phyloP scores from a whole-genome alignment of 2,797 vertebrate genomes.

The Megalops cyprinoides region DNA sequence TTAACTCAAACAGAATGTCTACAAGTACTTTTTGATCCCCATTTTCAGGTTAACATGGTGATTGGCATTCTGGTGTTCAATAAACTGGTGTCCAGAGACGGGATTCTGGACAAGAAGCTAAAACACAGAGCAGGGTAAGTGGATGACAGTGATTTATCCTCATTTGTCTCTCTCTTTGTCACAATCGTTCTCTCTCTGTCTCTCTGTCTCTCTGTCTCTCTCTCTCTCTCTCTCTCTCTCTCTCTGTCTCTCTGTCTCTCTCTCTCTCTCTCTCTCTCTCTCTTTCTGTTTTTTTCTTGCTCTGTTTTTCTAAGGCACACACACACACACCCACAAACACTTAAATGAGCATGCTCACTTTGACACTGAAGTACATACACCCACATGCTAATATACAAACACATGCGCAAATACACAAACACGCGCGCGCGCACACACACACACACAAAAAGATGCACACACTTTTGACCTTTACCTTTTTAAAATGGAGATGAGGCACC shows the following conservation, averaged over 20 bases:
- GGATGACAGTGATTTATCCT: conserved; percentile 31
- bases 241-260: no score
- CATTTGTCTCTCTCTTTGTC: not conserved
- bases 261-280: not conserved
- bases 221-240: not conserved
- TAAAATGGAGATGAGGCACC: conserved; percentile 55
- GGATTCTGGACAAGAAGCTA: conserved; percentile 99
- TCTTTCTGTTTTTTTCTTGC: not conserved
- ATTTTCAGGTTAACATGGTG: conserved; percentile 97
- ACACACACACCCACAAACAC: not conserved
- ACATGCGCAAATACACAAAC: not conserved
- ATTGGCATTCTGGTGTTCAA: conserved; percentile 99
- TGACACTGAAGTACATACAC: no score
- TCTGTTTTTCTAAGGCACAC: not conserved
- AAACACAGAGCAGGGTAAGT: conserved; percentile 99
- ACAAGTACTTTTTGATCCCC: not conserved
- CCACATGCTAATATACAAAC: no score
- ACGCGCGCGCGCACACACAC: not conserved
- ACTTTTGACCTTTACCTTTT: conserved; percentile 43
- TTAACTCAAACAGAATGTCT: not conserved
- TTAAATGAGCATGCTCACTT: conserved; percentile 21
- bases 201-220: conserved; percentile 3
- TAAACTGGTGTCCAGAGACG: conserved; percentile 99
- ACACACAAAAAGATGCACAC: conserved; percentile 49
- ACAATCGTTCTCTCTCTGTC: not conserved